Base-by-base conservation (phyloP, 2,113 vertebrate species). In the Cinclus cinclus region DNA sequence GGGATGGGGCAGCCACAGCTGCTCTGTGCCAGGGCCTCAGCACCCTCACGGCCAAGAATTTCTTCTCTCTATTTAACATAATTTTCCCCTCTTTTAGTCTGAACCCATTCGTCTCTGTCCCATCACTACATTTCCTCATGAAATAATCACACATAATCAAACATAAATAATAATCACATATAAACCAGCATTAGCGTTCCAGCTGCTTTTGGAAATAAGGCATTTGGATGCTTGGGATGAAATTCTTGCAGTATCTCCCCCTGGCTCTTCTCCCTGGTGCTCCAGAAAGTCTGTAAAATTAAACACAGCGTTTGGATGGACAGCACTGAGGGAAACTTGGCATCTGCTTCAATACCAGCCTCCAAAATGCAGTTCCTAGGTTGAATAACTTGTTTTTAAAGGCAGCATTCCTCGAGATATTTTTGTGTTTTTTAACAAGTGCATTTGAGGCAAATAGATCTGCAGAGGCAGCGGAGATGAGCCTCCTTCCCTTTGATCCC, bases 321-420 rank as follows among this genome's bases (percentile, higher is more conserved):
- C 44, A 68, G 58, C 77, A 56, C 76, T 5, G 74, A 92, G 67
- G 53, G 81, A 93, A 95, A 92, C 35, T 89, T 94, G 93, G 95
- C 87, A 10, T 2, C 89, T 31, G 46, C 53, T 92, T 42, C 65
- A 39, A 49, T 22, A 79, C 58, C 93, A 85, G 89, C 62, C 84
- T 96, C 91, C 93, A 95, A 76, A 83, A 87, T 31, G 41, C 74
- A 60, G 47, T 44, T 87, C 81, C 87, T 70, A 94, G 92, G 85
- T 88, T 46, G 65, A 87, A 41, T 15, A 75, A 75, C 69, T 87
- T 94, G 89, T 94, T 95, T 96, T 82, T 62, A 64, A 82, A 93
- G 67, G 92, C 92, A 76, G 74, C 8, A 42, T 92, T 94, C 82
- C 77, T 84, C 25, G 23, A 89, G 68, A 42, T 65, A 47, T 49